Base-by-base conservation (phyloP, 2,113 vertebrate genomes). In the Salvelinus sp. region DNA sequence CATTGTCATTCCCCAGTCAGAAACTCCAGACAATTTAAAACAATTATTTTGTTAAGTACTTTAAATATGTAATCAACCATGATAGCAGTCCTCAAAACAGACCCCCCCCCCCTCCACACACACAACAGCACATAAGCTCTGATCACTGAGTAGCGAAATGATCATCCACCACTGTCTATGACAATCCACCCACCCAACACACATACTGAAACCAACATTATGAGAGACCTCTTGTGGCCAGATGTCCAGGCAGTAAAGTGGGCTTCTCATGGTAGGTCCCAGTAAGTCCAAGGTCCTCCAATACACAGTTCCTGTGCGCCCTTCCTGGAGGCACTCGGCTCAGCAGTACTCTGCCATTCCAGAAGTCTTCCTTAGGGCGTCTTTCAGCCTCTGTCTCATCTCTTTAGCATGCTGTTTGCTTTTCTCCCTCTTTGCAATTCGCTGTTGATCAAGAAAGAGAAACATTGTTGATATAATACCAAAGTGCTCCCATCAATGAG, bases 391-490 rank as follows among this genome's bases (percentile, higher is more conserved):
- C 82, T 18, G 90, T 12, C 85, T 87, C 83, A 94, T 93, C 6
- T 86, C 87, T 30, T 80, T 60, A 0, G 95, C 94, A 5, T 91
- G 91, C 60, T 91, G 93, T 79, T 82, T 86, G 88, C 91, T 98
- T 75, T 81, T 94, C 77, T 88, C 90, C 86, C 95, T 93, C 58
- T 93, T 98, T 12, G 88, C 92, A 75, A 92, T 70, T 68, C 92
- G 93, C 97, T 98, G 83, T 78, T 70, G 38, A 58, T 68, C 25
- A 1, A n/a, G 16, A 25, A 28, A 85, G 20, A 12, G 6, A 79
- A 54, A 86, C 18, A 28, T 3, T 9, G 50, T 4, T 3, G 13
- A 57, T 20, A 57, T n/a, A n/a, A 57, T 54, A 54, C 50, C 16
- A 16, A 50, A 50, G 47, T 14, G 47, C 47, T 50, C 9, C 10